Base-by-base conservation (phyloP, 2,113 vertebrate genomes). In the Microcebus tavaratra region DNA sequence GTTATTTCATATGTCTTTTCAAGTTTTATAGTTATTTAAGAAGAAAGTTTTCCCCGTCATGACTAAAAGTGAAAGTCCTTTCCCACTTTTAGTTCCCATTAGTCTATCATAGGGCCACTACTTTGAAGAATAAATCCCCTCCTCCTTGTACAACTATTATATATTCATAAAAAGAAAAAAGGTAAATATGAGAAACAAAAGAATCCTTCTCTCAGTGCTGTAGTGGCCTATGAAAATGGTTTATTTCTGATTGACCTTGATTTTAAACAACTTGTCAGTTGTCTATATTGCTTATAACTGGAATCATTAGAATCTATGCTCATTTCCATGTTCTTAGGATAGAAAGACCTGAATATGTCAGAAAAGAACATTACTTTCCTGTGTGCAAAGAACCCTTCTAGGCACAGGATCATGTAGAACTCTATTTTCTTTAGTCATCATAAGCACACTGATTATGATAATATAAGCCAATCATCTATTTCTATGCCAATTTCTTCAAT, bases 371-470 rank as follows among this genome's bases (percentile, higher is more conserved):
- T 68, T 57, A 31, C 27, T 95, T 88, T 97, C 6, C 36, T 84
- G 13, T 72, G 59, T 88, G 53, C n/a, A 95, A 90, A 83, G 82
- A 96, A 91, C 92, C 27, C 48, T 90, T 80, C 63, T 13, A 92
- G 79, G 25, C 27, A 63, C 21, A 84, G 45, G 36, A 42, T 81
- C 75, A 81, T 83, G 18, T 31, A 91, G 53, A 78, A 70, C 3
- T 2, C 21, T 75, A 31, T 76, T 97, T 92, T 88, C 45, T 90
- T 96, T 72, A 91, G 50, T 93, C n/a, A 92, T 78, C 23, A 72
- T 61, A 90, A 95, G 4, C 70, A 95, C 14, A 53, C n/a, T 82
- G 89, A 96, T 94, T 96, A 63, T 95, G 48, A 90, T 75, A 11
- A 90, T 95, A 80, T 94, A 86, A 61, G 18, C 10, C 78, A 94